These are phyloP conservation scores for Pangasius krempfi DNA, from an alignment of 2,797 vertebrate species.

Conservation along the genomic window DNA sequence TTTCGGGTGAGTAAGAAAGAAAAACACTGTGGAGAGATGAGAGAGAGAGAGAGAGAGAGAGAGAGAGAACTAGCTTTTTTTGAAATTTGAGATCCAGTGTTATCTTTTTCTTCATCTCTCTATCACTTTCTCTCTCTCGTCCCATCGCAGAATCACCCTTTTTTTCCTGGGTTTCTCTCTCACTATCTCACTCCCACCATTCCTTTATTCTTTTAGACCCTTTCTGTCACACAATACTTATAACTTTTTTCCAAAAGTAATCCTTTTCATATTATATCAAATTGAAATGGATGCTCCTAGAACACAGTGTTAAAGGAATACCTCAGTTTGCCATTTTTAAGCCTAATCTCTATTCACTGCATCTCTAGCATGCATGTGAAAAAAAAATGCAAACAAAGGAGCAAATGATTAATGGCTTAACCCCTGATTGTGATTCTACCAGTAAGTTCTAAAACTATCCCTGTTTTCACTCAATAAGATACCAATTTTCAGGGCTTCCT, in stretches of 20 bases:
- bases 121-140: not conserved
- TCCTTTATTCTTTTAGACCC: not conserved
- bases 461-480: not conserved
- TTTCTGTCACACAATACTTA: not conserved
- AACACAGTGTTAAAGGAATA: not conserved
- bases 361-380: not conserved
- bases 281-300: too few species aligned
- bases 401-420: not conserved
- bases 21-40: not conserved
- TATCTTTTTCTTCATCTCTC: not conserved
- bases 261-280: not conserved
- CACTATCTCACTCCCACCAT: not conserved
- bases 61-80: not conserved
- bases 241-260: not conserved
- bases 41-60: not conserved
- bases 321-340: not conserved
- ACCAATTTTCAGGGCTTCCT: not conserved
- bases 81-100: conserved; percentile 2
- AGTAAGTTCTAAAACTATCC: not conserved
- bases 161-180: not conserved
- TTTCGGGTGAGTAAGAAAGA: not conserved
- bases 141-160: not conserved
- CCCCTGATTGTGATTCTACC: not conserved
- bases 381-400: not conserved
- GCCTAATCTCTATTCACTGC: not conserved